Conservation (phyloP, 2,797 vertebrate species). For the Moxostoma hubbsi region DNA sequence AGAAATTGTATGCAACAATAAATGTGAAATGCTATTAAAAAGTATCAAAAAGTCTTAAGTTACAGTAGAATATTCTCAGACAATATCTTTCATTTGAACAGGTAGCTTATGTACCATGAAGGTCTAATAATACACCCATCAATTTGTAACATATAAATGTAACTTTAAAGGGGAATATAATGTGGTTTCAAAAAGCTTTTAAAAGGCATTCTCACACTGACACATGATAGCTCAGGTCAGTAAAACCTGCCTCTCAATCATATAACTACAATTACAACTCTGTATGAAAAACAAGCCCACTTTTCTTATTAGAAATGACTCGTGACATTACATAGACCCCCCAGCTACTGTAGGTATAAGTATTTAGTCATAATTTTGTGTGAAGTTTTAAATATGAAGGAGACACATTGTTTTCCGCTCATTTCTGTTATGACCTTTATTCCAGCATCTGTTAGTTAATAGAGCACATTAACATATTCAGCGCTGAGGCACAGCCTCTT, state of each 20-base stretch:
- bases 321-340: not conserved
- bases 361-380: conserved; percentile 8
- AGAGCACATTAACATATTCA: conserved; percentile 31
- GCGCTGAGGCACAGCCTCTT: not conserved
- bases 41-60: not conserved
- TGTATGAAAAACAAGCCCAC: not conserved
- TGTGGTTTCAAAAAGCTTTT: conserved; percentile 36
- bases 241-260: not conserved
- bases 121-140: conserved; percentile 21
- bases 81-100: conserved; percentile 19
- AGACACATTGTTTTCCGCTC: not conserved
- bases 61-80: conserved; percentile 3
- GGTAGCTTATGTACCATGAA: conserved; percentile 36
- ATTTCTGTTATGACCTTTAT: conserved; percentile 21
- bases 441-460: conserved; percentile 9
- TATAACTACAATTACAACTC: not conserved
- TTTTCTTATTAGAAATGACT: conserved; percentile 19
- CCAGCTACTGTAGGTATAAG: not conserved
- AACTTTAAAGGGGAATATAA: conserved; percentile 27
- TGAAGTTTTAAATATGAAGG: conserved; percentile 12
- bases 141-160: conserved; percentile 12
- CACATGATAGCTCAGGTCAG: not conserved
- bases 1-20: not conserved
- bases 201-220: conserved; percentile 1
- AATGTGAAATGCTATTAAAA: conserved; percentile 16